Conservation (phyloP, 2,888 invertebrate genomes). For the Tetanocera ferruginea region DNA sequence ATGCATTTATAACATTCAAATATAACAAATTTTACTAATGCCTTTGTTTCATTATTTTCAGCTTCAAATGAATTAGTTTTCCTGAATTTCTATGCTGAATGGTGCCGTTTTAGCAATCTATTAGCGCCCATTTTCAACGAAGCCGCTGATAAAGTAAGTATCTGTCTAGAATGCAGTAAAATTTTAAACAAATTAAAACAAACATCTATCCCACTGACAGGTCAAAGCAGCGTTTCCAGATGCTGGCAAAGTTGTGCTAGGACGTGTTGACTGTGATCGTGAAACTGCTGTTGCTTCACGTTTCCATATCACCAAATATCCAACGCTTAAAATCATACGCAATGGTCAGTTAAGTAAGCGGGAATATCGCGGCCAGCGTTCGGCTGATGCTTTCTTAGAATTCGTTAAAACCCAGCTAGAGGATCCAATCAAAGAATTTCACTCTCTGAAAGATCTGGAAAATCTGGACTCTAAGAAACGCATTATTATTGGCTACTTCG, state of each 20-base stretch:
- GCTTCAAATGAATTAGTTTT: slow-evolving; percentile 97
- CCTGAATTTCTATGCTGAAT: slow-evolving; percentile 99
- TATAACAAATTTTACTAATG: too few species aligned
- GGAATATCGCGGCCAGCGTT: slow-evolving; percentile 92
- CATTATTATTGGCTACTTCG: slow-evolving; percentile 93
- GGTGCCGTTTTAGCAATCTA: slow-evolving; percentile 99
- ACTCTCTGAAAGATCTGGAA: slow-evolving; percentile 79
- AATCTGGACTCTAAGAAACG: slow-evolving; percentile 84
- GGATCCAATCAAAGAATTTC: slow-evolving; percentile 86
- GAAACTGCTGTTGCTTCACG: slow-evolving; percentile 88
- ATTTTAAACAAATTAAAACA: not conserved
- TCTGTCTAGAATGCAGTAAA: too few species aligned
- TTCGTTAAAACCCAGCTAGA: slow-evolving; percentile 91
- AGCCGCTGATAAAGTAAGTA: slow-evolving; percentile 85
- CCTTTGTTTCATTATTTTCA: too few species aligned
- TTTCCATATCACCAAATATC: slow-evolving; percentile 98
- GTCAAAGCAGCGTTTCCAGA: slow-evolving; percentile 80
- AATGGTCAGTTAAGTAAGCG: slow-evolving; percentile 91
- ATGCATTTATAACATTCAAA: too few species aligned
- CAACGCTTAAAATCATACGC: slow-evolving; percentile 94
- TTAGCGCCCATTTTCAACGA: slow-evolving; percentile 97
- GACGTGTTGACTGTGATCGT: slow-evolving; percentile 96
- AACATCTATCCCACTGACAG: slow-evolving; percentile 49
- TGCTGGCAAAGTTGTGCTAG: slow-evolving; percentile 89
- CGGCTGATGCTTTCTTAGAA: slow-evolving; percentile 89